phyloP scores from a whole-genome alignment of 2,797 vertebrate species.

The Arnoldichthys spilopterus region DNA sequence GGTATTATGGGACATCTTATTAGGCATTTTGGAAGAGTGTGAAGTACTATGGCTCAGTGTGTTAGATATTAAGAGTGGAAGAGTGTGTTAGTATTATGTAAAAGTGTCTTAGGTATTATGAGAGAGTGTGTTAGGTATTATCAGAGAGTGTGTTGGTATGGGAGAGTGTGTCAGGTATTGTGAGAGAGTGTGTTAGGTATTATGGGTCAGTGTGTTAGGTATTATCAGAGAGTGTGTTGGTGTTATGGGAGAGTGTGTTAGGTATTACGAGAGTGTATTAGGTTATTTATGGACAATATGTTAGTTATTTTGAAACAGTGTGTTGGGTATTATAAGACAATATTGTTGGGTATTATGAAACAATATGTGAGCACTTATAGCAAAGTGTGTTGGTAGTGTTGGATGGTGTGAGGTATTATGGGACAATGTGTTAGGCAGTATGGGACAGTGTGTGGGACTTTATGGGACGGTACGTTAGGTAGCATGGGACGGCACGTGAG shows the following conservation, averaged over 20 bases:
- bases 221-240: not conserved
- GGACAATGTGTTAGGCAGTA: no score
- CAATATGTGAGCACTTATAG: no score
- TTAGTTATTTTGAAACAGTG: not conserved
- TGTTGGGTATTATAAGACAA: no score
- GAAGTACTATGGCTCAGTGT: not conserved
- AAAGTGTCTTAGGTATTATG: not conserved
- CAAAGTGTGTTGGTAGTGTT: no score
- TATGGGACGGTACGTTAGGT: not conserved
- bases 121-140: not conserved
- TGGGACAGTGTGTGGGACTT: no score
- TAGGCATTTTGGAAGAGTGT: not conserved
- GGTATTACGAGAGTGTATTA: no score
- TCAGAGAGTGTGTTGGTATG: not conserved
- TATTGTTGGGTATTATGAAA: not conserved
- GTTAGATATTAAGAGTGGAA: not conserved
- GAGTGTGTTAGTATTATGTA: not conserved
- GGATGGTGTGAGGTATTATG: no score
- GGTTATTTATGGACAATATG: no score
- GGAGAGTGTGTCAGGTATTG: not conserved
- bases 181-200: not conserved
- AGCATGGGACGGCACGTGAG: not conserved
- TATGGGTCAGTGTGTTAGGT: not conserved
- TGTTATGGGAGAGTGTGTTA: not conserved
- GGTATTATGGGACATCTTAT: not conserved